These are phyloP conservation scores for Gymnothorax javanicus DNA, from an alignment of 2,797 vertebrate genomes.

Conservation along the genomic window DNA sequence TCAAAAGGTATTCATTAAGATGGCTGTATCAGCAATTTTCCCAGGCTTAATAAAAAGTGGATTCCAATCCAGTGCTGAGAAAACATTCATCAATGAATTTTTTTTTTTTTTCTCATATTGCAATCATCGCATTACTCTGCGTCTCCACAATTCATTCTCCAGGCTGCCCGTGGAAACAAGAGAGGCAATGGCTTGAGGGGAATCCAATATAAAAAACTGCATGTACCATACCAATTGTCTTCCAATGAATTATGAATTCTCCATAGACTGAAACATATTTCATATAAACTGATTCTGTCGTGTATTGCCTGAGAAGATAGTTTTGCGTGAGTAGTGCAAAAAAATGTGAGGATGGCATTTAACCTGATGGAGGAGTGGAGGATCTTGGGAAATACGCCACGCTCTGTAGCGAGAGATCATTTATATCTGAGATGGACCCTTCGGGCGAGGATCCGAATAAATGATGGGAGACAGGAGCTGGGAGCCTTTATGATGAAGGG, in stretches of 20 bases:
- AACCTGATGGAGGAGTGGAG: not conserved
- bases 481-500: not conserved
- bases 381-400: not conserved
- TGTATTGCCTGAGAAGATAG: not conserved
- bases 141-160: not conserved
- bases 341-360: not conserved
- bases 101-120: not conserved
- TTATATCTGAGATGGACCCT: not conserved
- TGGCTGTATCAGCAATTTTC: not conserved
- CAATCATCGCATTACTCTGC: slow-evolving; percentile 20
- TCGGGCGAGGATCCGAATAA: not conserved
- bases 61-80: not conserved
- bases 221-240: not conserved
- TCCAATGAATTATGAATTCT: not conserved
- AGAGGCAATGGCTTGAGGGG: not conserved
- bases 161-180: not conserved
- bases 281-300: too few species aligned
- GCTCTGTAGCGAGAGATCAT: not conserved
- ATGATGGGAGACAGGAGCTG: not conserved
- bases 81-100: not conserved
- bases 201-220: not conserved
- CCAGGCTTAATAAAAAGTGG: not conserved
- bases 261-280: not conserved
- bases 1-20: slow-evolving; percentile 11
- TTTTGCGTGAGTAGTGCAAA: not conserved